Percentiles rank a stretch among this genome's conserved stretches.
Evolutionary conservation across 2,113 vertebrate species (phyloP).

Genomic region (Rhinolophus ferrumequinum): DNA sequence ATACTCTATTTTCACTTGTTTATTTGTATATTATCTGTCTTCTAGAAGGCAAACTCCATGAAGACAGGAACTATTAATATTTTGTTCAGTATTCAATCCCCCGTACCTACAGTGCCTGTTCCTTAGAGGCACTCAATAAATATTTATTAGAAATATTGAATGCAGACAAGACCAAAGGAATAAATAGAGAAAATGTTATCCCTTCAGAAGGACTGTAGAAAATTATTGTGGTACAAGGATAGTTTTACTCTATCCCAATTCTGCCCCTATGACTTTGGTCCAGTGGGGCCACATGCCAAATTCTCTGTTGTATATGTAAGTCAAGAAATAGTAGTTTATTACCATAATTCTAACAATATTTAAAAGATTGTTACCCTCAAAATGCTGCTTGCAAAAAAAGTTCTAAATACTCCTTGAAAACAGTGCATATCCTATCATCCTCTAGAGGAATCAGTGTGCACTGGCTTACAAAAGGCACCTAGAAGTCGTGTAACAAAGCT

Average conservation of each 20-base stretch:
- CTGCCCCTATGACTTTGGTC: background rate
- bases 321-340: slow-evolving; percentile 1
- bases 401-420: background rate
- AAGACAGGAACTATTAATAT: background rate
- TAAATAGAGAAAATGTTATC: background rate
- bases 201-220: background rate
- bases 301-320: slow-evolving; percentile 34
- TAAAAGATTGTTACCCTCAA: slow-evolving; percentile 18
- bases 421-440: background rate
- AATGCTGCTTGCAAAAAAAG: background rate
- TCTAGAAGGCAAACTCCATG: background rate
- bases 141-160: background rate
- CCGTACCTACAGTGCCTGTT: background rate
- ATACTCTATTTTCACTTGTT: background rate
- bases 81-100: background rate
- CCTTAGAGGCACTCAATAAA: background rate
- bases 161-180: background rate
- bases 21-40: background rate
- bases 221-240: background rate
- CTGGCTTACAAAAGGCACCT: background rate
- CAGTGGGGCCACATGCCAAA: background rate
- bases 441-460: background rate
- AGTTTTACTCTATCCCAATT: background rate
- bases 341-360: background rate
- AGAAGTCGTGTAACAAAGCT: background rate